These are phyloP conservation scores for Agonopterix heracliana DNA, from an alignment of 2,888 invertebrate genomes.

Conservation along the genomic window DNA sequence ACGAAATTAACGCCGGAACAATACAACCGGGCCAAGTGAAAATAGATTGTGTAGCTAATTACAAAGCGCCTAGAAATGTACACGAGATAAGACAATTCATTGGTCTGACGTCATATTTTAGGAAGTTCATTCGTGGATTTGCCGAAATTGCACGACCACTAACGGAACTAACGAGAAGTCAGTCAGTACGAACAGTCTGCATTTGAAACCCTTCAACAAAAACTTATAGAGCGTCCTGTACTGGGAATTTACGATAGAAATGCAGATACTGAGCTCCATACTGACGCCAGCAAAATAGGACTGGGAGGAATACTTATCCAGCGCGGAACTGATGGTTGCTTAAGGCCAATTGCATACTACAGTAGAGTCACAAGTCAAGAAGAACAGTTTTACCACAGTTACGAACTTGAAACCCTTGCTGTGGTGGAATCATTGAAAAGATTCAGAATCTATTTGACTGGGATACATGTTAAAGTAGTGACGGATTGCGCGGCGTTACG, in stretches of 20 bases:
- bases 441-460: slow-evolving; percentile 11
- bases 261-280: slow-evolving; percentile 23
- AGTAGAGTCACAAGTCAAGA: not conserved
- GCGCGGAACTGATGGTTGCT: not conserved
- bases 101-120: slow-evolving; percentile 6
- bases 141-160: slow-evolving; percentile 1
- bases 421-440: slow-evolving; percentile 4
- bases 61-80: not conserved
- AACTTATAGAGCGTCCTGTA: slow-evolving; percentile 17
- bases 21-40: slow-evolving; percentile 1
- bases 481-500: slow-evolving; percentile 24
- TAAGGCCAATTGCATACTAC: slow-evolving; percentile 1
- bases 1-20: not conserved
- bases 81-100: slow-evolving; percentile 1
- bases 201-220: slow-evolving; percentile 16
- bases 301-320: slow-evolving; percentile 26
- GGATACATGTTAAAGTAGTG: slow-evolving; percentile 7
- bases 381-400: not conserved
- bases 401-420: slow-evolving; percentile 18
- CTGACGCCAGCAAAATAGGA: slow-evolving; percentile 27
- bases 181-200: slow-evolving; percentile 13
- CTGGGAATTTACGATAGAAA: slow-evolving; percentile 20
- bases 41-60: not conserved
- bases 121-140: slow-evolving; percentile 4
- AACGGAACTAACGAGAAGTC: not conserved